Base-by-base conservation (phyloP, 1,140 invertebrate genomes). In the Yoshiicerus persimilis region DNA sequence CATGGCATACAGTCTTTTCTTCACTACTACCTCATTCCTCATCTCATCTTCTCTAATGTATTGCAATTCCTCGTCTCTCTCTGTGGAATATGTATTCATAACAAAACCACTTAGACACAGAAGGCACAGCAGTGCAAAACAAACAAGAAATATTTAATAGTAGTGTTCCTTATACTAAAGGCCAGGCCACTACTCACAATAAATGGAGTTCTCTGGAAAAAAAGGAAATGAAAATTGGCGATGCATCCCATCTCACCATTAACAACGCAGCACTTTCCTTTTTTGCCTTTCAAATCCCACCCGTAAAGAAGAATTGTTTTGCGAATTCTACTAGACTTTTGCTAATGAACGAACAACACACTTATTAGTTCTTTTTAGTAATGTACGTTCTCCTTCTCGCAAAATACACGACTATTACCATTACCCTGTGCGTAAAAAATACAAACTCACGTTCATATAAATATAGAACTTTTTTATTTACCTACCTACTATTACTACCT, bases 211-310 rank as follows among this genome's bases (percentile, higher is more conserved):
- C 30, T 80, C 30, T 80, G 75, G 32, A 80, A 80, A 32, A 34
- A 80, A 38, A 34, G 75, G 32, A 80, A 80, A 80, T 80, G 75
- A 80, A 80, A 80, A 80, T 80, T 80, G 75, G 75, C 75, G 75
- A 80, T 80, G 75, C 75, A 80, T 80, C 75, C 75, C 75, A 80
- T 80, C 32, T 80, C 34, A 80, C 75, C 75, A 80, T 80, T 80
- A 80, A 38, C 75, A 80, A 20, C 75, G 16, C 32, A 80, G 75
- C 75, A 80, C 75, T 80, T 80, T 80, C 75, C 64, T 80, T 80
- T 80, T 80, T 80, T 80, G 75, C 75, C 32, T 80, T 80, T 80
- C 75, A 34, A 36, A 36, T 36, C 32, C 75, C 75, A 34, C 34
- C 75, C 20, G 30, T 80, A 34, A 34, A 36, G 32, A 80, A 36